Conservation (phyloP, 2,113 vertebrate genomes). For the Poeciliopsis retropinna region DNA sequence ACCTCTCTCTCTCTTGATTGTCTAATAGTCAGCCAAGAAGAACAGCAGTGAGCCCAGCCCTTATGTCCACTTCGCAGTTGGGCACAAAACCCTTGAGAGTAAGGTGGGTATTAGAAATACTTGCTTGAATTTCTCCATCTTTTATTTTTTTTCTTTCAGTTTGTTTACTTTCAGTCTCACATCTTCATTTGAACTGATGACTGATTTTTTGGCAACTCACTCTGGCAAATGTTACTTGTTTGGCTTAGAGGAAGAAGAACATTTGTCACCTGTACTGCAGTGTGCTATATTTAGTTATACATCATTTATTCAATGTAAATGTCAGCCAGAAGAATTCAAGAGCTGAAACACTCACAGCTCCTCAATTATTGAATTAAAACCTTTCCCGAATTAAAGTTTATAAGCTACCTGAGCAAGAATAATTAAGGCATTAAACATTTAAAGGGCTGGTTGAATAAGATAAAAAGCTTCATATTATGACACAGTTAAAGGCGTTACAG, state of each 20-base stretch:
- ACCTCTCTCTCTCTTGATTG: constrained; percentile 24
- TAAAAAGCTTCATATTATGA: not conserved
- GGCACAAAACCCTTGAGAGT: constrained; percentile 90
- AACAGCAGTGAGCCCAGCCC: constrained; percentile 91
- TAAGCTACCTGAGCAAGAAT: not conserved
- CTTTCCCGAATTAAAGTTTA: not conserved
- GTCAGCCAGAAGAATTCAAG: not conserved
- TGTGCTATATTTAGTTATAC: not conserved
- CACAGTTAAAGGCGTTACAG: not conserved
- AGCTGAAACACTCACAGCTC: not conserved
- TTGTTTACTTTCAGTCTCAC: not conserved
- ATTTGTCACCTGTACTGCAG: not conserved
- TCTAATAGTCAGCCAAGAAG: constrained; percentile 89
- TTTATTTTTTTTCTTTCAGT: not conserved
- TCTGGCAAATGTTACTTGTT: not conserved
- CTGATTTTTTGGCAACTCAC: not conserved
- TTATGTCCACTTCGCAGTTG: constrained; percentile 89
- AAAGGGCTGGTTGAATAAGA: not conserved
- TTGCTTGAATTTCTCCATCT: accelerated
- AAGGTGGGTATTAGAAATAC: constrained; percentile 83
- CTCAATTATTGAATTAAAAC: not conserved
- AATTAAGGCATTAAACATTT: not conserved
- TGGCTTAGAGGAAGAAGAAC: not conserved
- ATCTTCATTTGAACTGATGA: not conserved
- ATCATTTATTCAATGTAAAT: not conserved